Evolutionary conservation across 1,140 invertebrate genomes (phyloP), one percentile per base, ranked within the genome.

Genomic region (Campoletis sonorensis): DNA sequence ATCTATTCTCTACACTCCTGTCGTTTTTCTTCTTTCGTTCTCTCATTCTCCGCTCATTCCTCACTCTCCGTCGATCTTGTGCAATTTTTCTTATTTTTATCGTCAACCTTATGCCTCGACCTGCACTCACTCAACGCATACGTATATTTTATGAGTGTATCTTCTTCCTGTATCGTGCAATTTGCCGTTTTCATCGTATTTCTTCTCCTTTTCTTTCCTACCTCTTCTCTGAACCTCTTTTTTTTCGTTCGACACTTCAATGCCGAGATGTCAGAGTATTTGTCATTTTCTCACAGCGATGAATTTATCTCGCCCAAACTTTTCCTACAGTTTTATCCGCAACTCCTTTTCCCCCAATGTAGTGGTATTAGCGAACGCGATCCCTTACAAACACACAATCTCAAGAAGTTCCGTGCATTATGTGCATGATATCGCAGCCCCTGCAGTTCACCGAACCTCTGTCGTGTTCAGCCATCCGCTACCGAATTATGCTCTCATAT

Each of bases 381-480:
- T 58, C 5, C 21, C 21, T 1, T 13, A 58, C 18, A 58, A n/a
- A 21, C 54, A 21, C 18, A 58, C 54, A 58, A 58, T 45, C 40
- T 1, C 40, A 45, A 45, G 40, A 45, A 45, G 5, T 45, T 45
- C 8, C 1, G 8, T 45, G 40, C 13, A 45, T 45, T 45, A 45
- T 45, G 40, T 11, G 40, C 26, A 26, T n/a, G 54, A 30, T 21
- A 30, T 49, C 49, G 11, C 73, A 77, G 51, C 30, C 51, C 51
- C 73, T 77, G 54, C 49, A 49, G 72, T 75, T 61, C 73, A 40
- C 26, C 51, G 27, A 77, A 77, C 54, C 54, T 77, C 73, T 37
- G 73, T 54, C 54, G 27, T 77, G 54, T 77, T 77, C 73, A 18
- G 30, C 73, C 54, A 77, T 77, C 54, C 73, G 54, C 54, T 54